Evolutionary conservation across 2,113 vertebrate genomes (phyloP).

Genomic region (Malurus elegans): DNA sequence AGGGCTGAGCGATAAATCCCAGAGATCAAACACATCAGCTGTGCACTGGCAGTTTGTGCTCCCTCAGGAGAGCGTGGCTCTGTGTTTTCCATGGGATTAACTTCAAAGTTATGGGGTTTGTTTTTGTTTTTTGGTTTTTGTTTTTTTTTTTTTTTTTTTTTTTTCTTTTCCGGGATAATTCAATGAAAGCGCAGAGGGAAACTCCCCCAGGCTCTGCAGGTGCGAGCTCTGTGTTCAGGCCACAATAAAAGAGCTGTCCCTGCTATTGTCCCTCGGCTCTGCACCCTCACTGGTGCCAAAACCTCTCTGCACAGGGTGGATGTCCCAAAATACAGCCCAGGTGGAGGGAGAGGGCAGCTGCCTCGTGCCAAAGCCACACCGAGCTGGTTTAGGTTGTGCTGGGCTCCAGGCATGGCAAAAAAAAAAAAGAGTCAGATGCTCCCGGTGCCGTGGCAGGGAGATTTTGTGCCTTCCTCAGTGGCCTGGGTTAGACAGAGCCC

Average conservation of each 20-base stretch:
- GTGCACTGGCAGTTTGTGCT: neutral
- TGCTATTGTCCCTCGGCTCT: neutral
- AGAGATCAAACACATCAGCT: conserved; percentile 6
- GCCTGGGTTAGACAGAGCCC: neutral
- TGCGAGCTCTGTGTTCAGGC: neutral
- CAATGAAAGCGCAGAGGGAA: neutral
- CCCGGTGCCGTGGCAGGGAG: neutral
- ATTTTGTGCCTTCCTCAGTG: neutral
- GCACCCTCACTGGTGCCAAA: neutral
- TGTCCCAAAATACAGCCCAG: neutral
- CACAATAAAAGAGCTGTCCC: neutral
- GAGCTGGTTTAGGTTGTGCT: neutral
- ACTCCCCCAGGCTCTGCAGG: neutral
- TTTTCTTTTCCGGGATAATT: neutral
- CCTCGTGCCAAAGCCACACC: neutral
- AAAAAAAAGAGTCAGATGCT: neutral
- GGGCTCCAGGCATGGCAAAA: neutral
- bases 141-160: neutral
- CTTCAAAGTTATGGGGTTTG: neutral
- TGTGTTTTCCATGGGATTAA: conserved; percentile 37
- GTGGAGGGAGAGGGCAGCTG: neutral
- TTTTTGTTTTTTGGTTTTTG: too few relatives aligned
- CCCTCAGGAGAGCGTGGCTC: neutral
- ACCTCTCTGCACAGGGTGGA: neutral
- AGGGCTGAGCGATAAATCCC: neutral